phyloP scores from a whole-genome alignment of 2,797 vertebrate genomes.

The Gadopsis bispinosus region DNA sequence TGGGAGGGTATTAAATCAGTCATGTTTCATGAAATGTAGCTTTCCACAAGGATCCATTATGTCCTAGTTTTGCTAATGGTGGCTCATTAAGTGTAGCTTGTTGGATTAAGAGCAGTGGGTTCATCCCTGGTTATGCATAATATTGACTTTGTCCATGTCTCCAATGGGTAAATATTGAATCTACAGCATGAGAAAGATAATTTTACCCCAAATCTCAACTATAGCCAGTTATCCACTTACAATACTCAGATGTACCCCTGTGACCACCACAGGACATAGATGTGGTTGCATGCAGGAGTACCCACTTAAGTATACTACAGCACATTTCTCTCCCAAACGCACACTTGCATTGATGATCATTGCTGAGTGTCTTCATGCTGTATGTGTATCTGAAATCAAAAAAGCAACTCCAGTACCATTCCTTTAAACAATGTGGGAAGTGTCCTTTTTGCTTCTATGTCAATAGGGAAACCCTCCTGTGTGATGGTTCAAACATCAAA shows the following conservation, averaged over 20 bases:
- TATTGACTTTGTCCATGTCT: conserved; percentile 45
- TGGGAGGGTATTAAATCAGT: conserved; percentile 65
- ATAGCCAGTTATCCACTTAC: conserved; percentile 3
- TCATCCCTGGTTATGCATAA: conserved; percentile 39
- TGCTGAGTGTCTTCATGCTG: conserved; percentile 6
- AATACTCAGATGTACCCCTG: background rate
- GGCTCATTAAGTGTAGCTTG: conserved; percentile 61
- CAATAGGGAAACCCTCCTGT: conserved; percentile 31
- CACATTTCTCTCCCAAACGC: background rate
- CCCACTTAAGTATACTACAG: background rate
- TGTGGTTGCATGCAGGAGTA: background rate
- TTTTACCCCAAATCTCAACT: conserved; percentile 33
- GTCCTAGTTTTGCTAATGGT: conserved; percentile 72
- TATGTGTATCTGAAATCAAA: conserved; percentile 13
- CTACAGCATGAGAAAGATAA: conserved; percentile 1
- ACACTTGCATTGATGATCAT: conserved; percentile 6
- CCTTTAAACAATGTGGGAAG: conserved; percentile 24
- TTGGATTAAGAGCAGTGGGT: conserved; percentile 60
- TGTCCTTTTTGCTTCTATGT: conserved; percentile 15
- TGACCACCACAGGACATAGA: conserved; percentile 10
- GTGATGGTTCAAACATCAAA: conserved; percentile 46
- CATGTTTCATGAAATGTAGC: conserved; percentile 64
- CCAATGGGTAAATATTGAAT: conserved; percentile 27
- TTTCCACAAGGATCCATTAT: conserved; percentile 65
- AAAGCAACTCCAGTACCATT: background rate